Evolutionary conservation across 2,113 vertebrate species (phyloP).

Genomic region (Lophochroa leadbeateri): DNA sequence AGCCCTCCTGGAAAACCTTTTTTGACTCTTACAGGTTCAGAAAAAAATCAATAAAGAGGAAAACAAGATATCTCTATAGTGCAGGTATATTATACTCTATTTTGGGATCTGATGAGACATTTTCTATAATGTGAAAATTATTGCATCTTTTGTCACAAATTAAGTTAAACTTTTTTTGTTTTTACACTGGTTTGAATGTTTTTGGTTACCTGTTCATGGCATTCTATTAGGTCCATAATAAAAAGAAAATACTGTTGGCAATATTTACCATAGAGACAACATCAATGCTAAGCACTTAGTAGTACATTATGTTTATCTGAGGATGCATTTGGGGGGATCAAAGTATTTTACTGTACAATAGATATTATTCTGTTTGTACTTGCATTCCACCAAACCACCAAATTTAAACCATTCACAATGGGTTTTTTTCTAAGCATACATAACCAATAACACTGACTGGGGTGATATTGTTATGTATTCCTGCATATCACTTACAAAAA

Average conservation of each 20-base stretch:
- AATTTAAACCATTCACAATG: constrained; percentile 14
- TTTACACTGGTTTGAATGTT: neutral
- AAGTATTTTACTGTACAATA: constrained; percentile 65
- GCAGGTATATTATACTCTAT: neutral
- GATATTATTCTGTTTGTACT: constrained; percentile 33
- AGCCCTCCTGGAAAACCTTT: neutral
- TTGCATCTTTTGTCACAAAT: constrained; percentile 42
- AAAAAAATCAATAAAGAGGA: neutral
- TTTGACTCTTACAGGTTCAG: neutral
- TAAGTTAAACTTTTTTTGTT: constrained; percentile 7
- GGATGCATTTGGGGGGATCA: constrained; percentile 64
- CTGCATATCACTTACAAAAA: constrained; percentile 38
- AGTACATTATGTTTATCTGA: constrained; percentile 32
- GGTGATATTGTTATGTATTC: constrained; percentile 28
- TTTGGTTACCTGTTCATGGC: constrained; percentile 33
- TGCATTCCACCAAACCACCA: constrained; percentile 35
- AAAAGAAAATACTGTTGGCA: constrained; percentile 71
- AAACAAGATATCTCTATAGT: neutral
- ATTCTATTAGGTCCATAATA: constrained; percentile 59
- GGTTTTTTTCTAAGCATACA: constrained; percentile 43
- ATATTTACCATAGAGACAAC: constrained; percentile 74
- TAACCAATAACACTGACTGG: constrained; percentile 28
- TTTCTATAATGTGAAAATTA: constrained; percentile 25
- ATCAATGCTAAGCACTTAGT: constrained; percentile 74
- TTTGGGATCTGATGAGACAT: neutral